Base-by-base conservation (phyloP, 2,888 invertebrate species). In the Tuta absoluta region DNA sequence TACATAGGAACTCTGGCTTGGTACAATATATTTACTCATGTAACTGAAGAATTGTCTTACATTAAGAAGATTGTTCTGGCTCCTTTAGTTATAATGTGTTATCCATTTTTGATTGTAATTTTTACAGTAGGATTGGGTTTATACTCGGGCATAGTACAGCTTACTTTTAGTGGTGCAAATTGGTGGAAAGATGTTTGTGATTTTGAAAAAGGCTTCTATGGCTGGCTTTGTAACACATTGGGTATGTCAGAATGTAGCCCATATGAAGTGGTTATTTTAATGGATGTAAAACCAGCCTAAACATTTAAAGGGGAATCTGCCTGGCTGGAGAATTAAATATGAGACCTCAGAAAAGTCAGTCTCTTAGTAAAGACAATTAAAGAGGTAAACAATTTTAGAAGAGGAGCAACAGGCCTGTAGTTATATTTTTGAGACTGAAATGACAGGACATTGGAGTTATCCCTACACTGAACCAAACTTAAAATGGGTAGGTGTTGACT, bases 171-270 rank as follows among this genome's bases (percentile, higher is more conserved):
- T 74, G 93, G 93, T 66, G 91, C 92, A 38, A 93, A 93, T 70
- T 96, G 95, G 95, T 91, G 93, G 78, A 94, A 93, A 73, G 95
- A 95, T 84, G 93, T 95, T 2, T 92, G 93, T 65, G 95, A 96
- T 82, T 93, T 95, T 76, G 96, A 96, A 74, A 96, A 96, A 81
- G 95, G 95, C 0, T 95, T 95, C 84, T 96, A 95, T 72, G 95
- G 95, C 7, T 95, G 95, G 95, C 84, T 95, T 19, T 96, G 95
- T 78, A 93, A 94, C 65, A 87, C 92, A 49, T 72, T 95, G 41
- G 93, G 92, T 66, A 86, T 95, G 72, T 94, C 95, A 17, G 94
- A 95, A 74, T 96, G 95, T 76, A 93, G 95, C 71, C 95, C 95
- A 0, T 96, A 96, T 82, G 95, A 95, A 79, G 94, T 95, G 64